Base-by-base conservation (phyloP, 1,140 invertebrate species). In the Phymorhynchus buccinoides region DNA sequence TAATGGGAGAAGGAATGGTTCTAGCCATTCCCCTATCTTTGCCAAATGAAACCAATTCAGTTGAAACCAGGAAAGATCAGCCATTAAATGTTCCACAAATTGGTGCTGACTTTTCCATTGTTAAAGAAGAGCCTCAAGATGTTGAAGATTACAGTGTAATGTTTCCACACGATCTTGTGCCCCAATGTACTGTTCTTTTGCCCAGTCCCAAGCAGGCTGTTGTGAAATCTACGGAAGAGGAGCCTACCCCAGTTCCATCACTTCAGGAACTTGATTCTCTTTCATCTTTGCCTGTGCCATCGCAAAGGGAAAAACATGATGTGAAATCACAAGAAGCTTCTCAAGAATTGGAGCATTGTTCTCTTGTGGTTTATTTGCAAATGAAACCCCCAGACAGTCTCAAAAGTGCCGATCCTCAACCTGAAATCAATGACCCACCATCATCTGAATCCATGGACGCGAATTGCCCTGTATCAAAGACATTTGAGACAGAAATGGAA, bases 61-160 rank as follows among this genome's bases (percentile, higher is more conserved):
- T 16, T 41, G 35, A 75, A 22, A 39, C 22, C 32, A 41, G 18
- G 12, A 2, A 41, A 39, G 14, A 75, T 3, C 73, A 41, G 6
- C 37, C 32, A 12, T 27, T 75, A 27, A 41, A 27, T 16, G 18
- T 75, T 27, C 9, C 35, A 18, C 73, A 41, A 14, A 22, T 41
- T 39, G 37, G 73, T 75, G 73, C 41, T 3, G 73, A 75, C 18
- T 41, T 75, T 12, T 75, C 73, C 27, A 41, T 75, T 41, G 73
- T 75, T 6, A 75, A 75, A 27, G 37, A 75, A 75, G 73, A 75
- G 35, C 73, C 73, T 39, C 73, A 9, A 41, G 73, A 75, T 41
- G 1, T 9, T 41, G 73, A 30, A 75, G 35, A 62, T 62, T 27
- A 16, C 56, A 75, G 37, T 37, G 1, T 16, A 37, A 41, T 18